Conservation (phyloP, 2,113 vertebrate genomes). For the Scortum barcoo region DNA sequence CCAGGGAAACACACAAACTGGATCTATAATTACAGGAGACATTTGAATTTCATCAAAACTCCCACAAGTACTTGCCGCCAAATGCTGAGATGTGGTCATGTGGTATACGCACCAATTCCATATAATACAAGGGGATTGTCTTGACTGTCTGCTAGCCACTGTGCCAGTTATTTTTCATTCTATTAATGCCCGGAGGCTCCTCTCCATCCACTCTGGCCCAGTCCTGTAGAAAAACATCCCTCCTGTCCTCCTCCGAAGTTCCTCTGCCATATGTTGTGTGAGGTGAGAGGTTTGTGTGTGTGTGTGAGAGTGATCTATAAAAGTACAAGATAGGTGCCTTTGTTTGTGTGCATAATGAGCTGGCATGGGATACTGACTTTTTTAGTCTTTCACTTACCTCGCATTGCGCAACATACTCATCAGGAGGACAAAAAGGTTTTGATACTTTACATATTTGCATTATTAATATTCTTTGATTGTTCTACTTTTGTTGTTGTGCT, state of each 20-base stretch:
- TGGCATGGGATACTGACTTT: background rate
- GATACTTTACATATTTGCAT: background rate
- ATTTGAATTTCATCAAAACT: constrained; percentile 61
- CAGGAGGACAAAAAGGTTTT: background rate
- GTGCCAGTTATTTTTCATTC: constrained; percentile 51
- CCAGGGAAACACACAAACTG: constrained; percentile 49
- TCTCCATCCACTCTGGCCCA: constrained; percentile 5
- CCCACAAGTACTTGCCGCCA: constrained; percentile 37
- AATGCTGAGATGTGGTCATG: constrained; percentile 48
- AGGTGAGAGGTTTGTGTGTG: constrained; percentile 5
- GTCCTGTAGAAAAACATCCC: constrained; percentile 37
- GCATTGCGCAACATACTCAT: background rate
- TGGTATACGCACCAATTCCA: constrained; percentile 27
- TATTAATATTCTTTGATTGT: background rate
- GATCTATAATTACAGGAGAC: constrained; percentile 64
- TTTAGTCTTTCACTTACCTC: background rate
- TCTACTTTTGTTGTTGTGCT: background rate
- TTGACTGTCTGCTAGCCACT: constrained; percentile 33
- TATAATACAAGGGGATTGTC: constrained; percentile 46
- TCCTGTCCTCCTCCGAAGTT: constrained; percentile 46
- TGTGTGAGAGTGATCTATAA: background rate
- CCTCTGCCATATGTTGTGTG: constrained; percentile 44
- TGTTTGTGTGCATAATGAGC: constrained; percentile 23
- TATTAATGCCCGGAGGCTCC: constrained; percentile 32
- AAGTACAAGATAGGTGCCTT: constrained; percentile 5